Conservation (phyloP, 37 sponge, comb jelly and placozoan species). For the Cladorhizidae sp. region DNA sequence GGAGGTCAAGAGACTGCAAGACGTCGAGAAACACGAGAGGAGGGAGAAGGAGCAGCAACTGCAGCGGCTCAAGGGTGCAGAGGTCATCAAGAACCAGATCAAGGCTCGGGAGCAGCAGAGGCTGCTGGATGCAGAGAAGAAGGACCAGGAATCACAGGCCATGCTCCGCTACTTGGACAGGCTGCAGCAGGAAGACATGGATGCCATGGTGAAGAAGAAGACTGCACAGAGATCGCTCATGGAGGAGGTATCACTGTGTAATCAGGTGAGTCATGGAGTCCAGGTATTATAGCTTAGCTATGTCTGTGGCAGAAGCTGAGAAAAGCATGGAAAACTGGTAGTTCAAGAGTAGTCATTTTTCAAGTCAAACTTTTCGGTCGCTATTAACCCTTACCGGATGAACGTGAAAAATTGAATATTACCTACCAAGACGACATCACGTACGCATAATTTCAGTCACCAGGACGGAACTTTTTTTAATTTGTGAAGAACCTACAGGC, state of each 20-base stretch:
- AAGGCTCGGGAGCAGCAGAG: constrained; percentile 83
- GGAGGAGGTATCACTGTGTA: constrained; percentile 91
- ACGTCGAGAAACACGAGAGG: constrained; percentile 81
- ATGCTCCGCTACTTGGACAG: constrained; percentile 84
- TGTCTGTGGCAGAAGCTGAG: too few relatives aligned
- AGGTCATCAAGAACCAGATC: constrained; percentile 93
- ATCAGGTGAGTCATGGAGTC: constrained; percentile 31
- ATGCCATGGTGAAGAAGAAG: constrained; percentile 81
- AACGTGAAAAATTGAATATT: too few relatives aligned
- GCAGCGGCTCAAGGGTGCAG: constrained; percentile 81
- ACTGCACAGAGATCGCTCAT: constrained; percentile 82
- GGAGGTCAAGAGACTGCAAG: constrained; percentile 88
- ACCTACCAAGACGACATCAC: too few relatives aligned
- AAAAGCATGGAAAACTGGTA: too few relatives aligned
- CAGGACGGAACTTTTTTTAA: too few relatives aligned
- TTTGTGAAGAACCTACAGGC: too few relatives aligned
- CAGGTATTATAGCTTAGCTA: too few relatives aligned
- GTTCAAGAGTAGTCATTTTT: too few relatives aligned
- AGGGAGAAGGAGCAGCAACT: constrained; percentile 49
- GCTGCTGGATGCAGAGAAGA: constrained; percentile 87
- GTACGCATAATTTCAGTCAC: too few relatives aligned
- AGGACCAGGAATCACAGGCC: constrained; percentile 95
- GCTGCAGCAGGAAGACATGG: constrained; percentile 91
- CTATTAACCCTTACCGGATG: too few relatives aligned
- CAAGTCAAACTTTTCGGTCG: neutral